These are phyloP conservation scores for Pongo abelii DNA, from an alignment of 2,113 vertebrate genomes.

Conservation along the genomic window DNA sequence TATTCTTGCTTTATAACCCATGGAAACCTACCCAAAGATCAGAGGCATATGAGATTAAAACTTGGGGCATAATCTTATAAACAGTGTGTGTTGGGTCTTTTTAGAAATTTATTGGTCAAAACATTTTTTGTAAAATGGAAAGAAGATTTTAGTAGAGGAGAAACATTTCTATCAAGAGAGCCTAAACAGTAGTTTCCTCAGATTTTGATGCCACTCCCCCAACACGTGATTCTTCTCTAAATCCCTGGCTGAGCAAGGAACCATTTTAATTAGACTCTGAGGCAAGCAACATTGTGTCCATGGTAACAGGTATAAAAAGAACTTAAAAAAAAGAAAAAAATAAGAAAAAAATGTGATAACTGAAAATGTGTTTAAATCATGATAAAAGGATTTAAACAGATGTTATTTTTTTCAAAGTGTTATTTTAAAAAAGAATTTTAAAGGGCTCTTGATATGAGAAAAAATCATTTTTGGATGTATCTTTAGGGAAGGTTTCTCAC, in stretches of 20 bases:
- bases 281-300: constrained; percentile 80
- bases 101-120: constrained; percentile 29
- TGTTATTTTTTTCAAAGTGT: constrained; percentile 84
- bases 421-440: constrained; percentile 82
- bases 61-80: neutral
- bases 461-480: constrained; percentile 76
- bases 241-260: constrained; percentile 74
- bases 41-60: neutral
- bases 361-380: constrained; percentile 83
- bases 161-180: neutral
- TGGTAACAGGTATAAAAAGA: constrained; percentile 83
- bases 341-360: constrained; percentile 77
- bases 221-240: constrained; percentile 72
- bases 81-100: neutral
- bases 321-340: constrained; percentile 42
- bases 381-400: constrained; percentile 83
- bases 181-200: constrained; percentile 42
- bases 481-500: constrained; percentile 71
- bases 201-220: constrained; percentile 67
- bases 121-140: neutral
- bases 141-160: neutral
- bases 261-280: constrained; percentile 80
- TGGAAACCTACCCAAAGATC: neutral
- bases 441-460: constrained; percentile 79
- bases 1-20: neutral